Conservation (phyloP, 1,140 invertebrate genomes). For the Platorchestia sp. region DNA sequence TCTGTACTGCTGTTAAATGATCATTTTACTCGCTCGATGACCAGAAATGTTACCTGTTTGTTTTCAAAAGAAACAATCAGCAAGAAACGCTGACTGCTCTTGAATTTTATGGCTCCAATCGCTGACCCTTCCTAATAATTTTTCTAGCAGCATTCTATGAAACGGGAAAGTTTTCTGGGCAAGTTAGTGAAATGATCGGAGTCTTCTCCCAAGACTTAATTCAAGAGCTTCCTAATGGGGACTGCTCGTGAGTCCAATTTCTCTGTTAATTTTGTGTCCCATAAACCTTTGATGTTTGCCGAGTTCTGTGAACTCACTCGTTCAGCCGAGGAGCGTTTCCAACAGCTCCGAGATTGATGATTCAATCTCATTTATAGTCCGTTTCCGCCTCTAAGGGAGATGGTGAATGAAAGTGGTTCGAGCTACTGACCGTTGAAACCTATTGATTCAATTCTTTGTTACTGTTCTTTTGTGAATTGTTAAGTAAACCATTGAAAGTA, state of each 20-base stretch:
- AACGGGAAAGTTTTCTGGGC: neutral
- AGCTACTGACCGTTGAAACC: neutral
- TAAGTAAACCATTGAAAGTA: too few species aligned
- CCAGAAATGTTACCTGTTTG: neutral
- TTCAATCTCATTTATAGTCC: neutral
- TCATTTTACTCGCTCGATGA: neutral
- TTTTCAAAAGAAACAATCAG: neutral
- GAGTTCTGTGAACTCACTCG: neutral
- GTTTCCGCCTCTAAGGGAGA: neutral
- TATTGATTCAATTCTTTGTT: neutral
- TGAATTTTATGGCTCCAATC: neutral
- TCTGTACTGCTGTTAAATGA: too few species aligned
- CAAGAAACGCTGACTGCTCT: neutral
- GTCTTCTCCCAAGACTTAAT: neutral
- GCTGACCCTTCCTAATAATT: neutral
- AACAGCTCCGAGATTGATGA: neutral
- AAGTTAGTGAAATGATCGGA: slow-evolving; percentile 1
- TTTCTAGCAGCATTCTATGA: neutral
- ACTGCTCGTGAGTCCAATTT: neutral
- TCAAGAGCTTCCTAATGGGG: neutral
- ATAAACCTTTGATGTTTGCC: neutral
- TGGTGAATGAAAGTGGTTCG: neutral
- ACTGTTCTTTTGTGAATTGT: too few species aligned
- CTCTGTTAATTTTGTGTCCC: slow-evolving; percentile 16
- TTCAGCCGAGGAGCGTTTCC: neutral